Base-by-base conservation (phyloP, 2,797 vertebrate genomes). In the Semotilus atromaculatus region DNA sequence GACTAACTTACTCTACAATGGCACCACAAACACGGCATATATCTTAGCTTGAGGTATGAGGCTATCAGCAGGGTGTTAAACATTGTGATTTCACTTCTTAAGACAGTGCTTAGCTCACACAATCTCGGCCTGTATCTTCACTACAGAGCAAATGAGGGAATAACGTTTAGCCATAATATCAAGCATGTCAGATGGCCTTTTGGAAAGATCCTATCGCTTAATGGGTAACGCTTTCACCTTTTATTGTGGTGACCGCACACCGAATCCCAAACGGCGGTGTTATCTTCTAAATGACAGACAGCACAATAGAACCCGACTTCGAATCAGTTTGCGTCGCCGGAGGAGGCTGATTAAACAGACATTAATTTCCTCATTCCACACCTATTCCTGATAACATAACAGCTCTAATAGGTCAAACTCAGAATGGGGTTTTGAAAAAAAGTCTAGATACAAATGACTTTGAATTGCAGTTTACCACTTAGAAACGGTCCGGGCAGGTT, bases 181-280 rank as follows among this genome's bases (percentile, higher is more conserved):
- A 60, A 80, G 75, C 74, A n/a, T 85, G 86, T 89, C 82, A 85
- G 86, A 80, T 89, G 85, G 84, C 88, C 85, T 89, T 89, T 89
- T 74, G 78, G 58, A 74, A 88, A 86, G 81, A 88, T 86, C 80
- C 55, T 88, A 89, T 88, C 86, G 38, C 71, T 76, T 84, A 88
- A 86, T 88, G 71, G 70, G 40, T 80, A 85, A 81, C 71, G 31
- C 82, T 62, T 85, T 83, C 82, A 73, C 82, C 88, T 88, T 89
- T 89, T 81, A 85, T 86, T 85, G 76, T 45, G 21, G 16, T 45
- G 8, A 31, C 86, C 36, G 55, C 75, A 60, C 53, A n/a, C 64
- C 55, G 68, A 89, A 86, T 88, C 73, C 51, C 51, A 80, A 80
- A 86, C 10, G 55, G 67, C 79, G n/a, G 78, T 38, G 73, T 87